phyloP scores from a whole-genome alignment of 2,888 invertebrate genomes.

The Lasioglossum figueresi region DNA sequence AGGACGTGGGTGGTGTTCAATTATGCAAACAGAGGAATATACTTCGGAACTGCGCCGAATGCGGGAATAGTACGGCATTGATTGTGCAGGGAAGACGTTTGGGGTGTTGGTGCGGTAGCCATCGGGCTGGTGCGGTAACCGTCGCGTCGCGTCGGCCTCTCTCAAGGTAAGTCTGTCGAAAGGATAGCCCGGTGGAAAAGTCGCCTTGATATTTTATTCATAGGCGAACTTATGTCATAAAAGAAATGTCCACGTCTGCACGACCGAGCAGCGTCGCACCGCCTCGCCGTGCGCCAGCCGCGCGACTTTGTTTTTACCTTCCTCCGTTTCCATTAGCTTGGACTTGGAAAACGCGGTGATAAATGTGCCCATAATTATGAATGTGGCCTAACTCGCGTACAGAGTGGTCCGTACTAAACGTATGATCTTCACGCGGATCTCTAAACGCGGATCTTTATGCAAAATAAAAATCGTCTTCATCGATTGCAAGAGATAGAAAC shows the following conservation, averaged over 20 bases:
- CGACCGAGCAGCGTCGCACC: constrained; percentile 14
- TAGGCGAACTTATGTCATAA: constrained; percentile 78
- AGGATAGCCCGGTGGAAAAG: constrained; percentile 58
- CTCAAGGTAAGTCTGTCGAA: constrained; percentile 40
- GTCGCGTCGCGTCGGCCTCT: not conserved
- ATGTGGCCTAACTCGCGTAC: too few relatives aligned
- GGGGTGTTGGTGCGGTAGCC: constrained; percentile 8
- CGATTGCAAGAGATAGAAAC: too few relatives aligned
- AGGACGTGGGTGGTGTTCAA: constrained; percentile 23
- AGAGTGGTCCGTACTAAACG: too few relatives aligned
- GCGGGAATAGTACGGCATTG: constrained; percentile 20
- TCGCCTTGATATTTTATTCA: constrained; percentile 78
- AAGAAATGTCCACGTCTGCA: constrained; percentile 71
- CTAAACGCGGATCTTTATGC: too few relatives aligned
- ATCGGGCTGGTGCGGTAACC: not conserved
- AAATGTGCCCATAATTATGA: not conserved
- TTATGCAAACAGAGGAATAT: constrained; percentile 49
- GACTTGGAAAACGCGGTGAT: constrained; percentile 24
- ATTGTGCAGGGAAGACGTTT: constrained; percentile 20
- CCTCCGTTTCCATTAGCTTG: constrained; percentile 50
- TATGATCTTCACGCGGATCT: too few relatives aligned
- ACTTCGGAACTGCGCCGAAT: constrained; percentile 28
- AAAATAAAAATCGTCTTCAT: too few relatives aligned
- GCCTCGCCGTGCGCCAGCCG: not conserved
- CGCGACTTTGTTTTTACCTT: constrained; percentile 43